phyloP scores from a whole-genome alignment of 2,888 invertebrate genomes.

The Cerceris rybyensis region DNA sequence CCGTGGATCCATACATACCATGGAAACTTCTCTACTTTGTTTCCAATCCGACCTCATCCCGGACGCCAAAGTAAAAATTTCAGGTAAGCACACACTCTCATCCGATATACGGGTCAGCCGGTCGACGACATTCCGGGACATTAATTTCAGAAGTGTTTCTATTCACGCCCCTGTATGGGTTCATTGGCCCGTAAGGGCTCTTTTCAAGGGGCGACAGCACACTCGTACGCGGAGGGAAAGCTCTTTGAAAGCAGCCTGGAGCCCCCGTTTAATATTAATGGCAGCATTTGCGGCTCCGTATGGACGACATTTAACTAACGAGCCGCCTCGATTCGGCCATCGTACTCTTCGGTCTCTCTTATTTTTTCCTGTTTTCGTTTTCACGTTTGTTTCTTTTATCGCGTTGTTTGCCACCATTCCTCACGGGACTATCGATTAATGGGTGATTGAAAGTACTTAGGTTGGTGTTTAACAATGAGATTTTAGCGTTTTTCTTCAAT shows the following conservation, averaged over 20 bases:
- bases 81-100: constrained; percentile 20
- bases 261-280: constrained; percentile 74
- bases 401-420: not conserved
- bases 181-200: constrained; percentile 59
- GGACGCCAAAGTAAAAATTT: constrained; percentile 25
- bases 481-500: no score
- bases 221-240: constrained; percentile 53
- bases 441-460: not conserved
- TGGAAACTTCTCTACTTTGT: constrained; percentile 1
- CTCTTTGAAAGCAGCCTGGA: constrained; percentile 66
- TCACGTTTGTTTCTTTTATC: not conserved
- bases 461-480: no score
- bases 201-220: constrained; percentile 66
- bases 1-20: not conserved
- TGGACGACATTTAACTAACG: constrained; percentile 67
- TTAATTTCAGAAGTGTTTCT: constrained; percentile 73
- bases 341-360: constrained; percentile 10
- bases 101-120: constrained; percentile 67
- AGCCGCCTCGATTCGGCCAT: constrained; percentile 51
- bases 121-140: constrained; percentile 72
- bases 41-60: constrained; percentile 9
- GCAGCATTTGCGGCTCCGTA: constrained; percentile 69
- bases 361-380: not conserved
- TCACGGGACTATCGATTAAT: not conserved
- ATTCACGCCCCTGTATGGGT: constrained; percentile 65